Evolutionary conservation across 1,140 invertebrate species (phyloP), one percentile per base, ranked within the genome.

Genomic region (Ceratitis capitata): DNA sequence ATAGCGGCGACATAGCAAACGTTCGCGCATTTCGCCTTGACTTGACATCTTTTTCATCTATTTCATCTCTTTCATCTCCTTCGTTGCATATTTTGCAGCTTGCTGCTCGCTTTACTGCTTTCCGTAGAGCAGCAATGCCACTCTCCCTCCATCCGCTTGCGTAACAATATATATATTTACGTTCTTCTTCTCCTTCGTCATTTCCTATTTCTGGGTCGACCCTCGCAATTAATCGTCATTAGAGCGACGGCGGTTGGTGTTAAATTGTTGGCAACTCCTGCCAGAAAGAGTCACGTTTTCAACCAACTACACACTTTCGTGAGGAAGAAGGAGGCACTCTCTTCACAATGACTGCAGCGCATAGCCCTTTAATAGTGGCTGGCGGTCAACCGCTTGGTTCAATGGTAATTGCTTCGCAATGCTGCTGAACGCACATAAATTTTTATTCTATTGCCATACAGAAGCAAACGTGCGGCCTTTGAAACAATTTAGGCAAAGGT

Each of bases 171-270:
- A 12, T 53, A 10, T 26, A 61, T 3, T 1, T 23, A 29, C 58
- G 58, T 26, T 26, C 29, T 3, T 23, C 58, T 12, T 16, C 58
- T 9, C 51, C 19, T 56, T 56, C 58, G n/a, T 14, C 58, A 9
- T 61, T 32, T 32, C 2, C 26, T 61, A 61, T 61, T 61, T 61
- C n/a, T 23, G 23, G 58, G 26, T 26, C 58, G 23, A 61, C 58
- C 58, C 58, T 39, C 35, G 64, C 64, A 39, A 69, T 69, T 69
- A 69, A 69, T 69, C 64, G 64, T 39, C 64, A 69, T 69, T 69
- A 69, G n/a, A 69, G 9, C 35, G 51, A 23, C 29, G 29, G 35
- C 64, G 29, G 35, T 19, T 39, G 32, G 35, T n/a, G 64, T 6
- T 69, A 14, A 39, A 69, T 69, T 35, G 64, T n/a, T 42, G 64